Conservation (phyloP, 2,888 invertebrate species). For the Metacarcinus magister region DNA sequence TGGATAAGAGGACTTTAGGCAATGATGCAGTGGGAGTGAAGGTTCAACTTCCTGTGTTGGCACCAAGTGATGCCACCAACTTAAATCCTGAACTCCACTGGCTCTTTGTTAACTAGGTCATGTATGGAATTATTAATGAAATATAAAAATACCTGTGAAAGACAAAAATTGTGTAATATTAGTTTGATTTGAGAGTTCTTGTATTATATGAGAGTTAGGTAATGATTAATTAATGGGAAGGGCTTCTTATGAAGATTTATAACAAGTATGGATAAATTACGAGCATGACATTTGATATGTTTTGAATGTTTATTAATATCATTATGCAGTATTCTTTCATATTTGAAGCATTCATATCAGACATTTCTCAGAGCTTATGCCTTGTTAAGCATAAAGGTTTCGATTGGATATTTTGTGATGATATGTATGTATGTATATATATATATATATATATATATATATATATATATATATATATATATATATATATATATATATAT, state of each 20-base stretch:
- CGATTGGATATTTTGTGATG: background rate
- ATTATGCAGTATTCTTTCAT: background rate
- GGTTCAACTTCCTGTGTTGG: background rate
- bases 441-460: too few species aligned
- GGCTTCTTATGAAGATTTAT: background rate
- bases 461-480: too few species aligned
- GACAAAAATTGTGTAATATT: background rate
- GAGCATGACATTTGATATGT: background rate
- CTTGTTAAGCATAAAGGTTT: background rate
- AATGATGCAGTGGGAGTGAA: background rate
- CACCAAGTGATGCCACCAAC: background rate
- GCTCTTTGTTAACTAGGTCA: background rate
- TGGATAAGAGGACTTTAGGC: background rate
- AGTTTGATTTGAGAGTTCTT: background rate
- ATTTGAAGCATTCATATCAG: conserved; percentile 28
- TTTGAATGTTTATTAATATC: background rate
- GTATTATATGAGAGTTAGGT: background rate
- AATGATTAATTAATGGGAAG: conserved; percentile 5
- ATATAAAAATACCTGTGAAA: background rate
- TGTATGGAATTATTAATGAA: background rate
- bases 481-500: too few species aligned
- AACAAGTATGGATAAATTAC: background rate
- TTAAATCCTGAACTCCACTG: background rate
- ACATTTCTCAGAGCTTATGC: conserved; percentile 16
- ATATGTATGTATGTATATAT: too few species aligned